Percentiles rank a stretch among this genome's conserved stretches.
Evolutionary conservation across 2,113 vertebrate genomes (phyloP).

Genomic region (Lates calcarifer): DNA sequence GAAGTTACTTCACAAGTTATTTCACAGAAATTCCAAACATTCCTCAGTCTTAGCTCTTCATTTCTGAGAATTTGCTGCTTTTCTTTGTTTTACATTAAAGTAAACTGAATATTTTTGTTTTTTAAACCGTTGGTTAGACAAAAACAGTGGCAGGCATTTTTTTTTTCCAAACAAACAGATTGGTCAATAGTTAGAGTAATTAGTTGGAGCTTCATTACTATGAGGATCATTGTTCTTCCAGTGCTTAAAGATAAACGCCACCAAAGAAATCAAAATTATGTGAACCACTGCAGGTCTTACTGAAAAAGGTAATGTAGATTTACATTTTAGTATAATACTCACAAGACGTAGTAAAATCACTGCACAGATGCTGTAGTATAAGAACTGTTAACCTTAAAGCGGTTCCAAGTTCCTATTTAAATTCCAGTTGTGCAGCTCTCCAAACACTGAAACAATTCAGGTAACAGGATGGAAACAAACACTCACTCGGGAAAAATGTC

Average conservation of each 20-base stretch:
- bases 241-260: too few species aligned
- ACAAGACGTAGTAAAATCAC: constrained; percentile 25
- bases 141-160: not conserved
- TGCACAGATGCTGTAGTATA: constrained; percentile 37
- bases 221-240: too few species aligned
- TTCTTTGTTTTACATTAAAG: not conserved
- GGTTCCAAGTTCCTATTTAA: constrained; percentile 26
- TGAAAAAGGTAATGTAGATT: not conserved
- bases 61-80: not conserved
- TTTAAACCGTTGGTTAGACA: too few species aligned
- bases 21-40: too few species aligned
- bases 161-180: not conserved
- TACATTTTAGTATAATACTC: not conserved
- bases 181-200: not conserved
- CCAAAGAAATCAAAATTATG: too few species aligned
- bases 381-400: not conserved
- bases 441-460: constrained; percentile 46
- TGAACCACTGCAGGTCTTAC: too few species aligned
- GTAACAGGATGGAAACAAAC: constrained; percentile 52
- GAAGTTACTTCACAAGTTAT: too few species aligned
- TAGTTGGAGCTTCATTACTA: too few species aligned
- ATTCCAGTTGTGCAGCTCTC: constrained; percentile 37
- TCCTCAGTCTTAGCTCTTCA: not conserved
- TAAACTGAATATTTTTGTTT: not conserved
- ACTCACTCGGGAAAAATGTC: constrained; percentile 47